phyloP scores from a whole-genome alignment of 2,113 vertebrate species.

The Chaetura pelagica region DNA sequence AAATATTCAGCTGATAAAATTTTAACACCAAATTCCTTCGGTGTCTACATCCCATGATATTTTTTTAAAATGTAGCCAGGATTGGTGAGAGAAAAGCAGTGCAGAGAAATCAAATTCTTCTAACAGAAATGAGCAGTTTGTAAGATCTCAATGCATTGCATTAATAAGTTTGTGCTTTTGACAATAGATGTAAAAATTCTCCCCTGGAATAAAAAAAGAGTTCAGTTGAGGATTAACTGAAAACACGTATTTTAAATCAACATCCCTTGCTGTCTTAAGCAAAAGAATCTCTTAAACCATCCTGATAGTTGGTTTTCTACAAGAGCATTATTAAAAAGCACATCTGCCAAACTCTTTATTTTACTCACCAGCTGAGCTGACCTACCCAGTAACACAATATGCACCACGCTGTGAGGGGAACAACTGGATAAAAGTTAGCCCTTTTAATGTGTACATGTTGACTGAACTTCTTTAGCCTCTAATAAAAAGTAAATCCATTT shows the following conservation, averaged over 20 bases:
- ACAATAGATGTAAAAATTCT: background rate
- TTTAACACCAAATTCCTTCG: background rate
- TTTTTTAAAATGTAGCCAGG: background rate
- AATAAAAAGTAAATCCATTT: conserved; percentile 59
- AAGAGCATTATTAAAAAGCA: background rate
- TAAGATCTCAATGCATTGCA: background rate
- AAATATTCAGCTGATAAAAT: background rate
- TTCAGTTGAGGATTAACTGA: conserved; percentile 19
- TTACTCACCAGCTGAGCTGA: conserved; percentile 38
- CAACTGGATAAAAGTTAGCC: conserved; percentile 71
- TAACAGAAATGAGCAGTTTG: background rate
- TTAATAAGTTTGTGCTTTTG: conserved; percentile 44
- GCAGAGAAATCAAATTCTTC: background rate
- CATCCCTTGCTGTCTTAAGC: background rate
- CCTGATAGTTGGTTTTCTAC: background rate
- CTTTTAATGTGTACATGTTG: conserved; percentile 61
- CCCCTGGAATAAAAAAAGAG: background rate
- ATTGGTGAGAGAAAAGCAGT: background rate
- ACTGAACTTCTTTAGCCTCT: conserved; percentile 38
- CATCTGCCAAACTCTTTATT: background rate
- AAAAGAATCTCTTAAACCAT: conserved; percentile 12
- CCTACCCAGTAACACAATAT: conserved; percentile 41
- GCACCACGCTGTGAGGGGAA: conserved; percentile 53
- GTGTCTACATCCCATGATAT: background rate
- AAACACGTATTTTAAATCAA: background rate